Evolutionary conservation across 2,888 invertebrate species (phyloP), one percentile per base, ranked within the genome.

Genomic region (Apamea epomidion): DNA sequence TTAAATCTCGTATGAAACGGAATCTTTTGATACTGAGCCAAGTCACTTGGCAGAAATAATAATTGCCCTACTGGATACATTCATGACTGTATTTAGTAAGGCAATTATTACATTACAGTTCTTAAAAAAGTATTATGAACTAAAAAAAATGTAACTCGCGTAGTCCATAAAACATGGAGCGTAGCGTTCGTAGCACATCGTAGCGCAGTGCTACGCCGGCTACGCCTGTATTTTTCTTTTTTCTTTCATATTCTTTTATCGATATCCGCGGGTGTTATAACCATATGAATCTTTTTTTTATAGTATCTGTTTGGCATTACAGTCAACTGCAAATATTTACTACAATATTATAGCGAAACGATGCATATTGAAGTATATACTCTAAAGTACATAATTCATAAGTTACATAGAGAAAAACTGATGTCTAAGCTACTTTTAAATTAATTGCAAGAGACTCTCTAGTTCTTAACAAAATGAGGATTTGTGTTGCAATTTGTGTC

Each of bases 11-110:
- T 68, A 60, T 83, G 68, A 74, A 86, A 68, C 74, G 75, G 75
- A 75, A 84, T 75, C 70, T 84, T 64, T 86, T 86, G 87, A 84
- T 54, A 81, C 67, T 51, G 62, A 74, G 85, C 85, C 85, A 86
- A 87, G 72, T 73, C 32, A 62, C 32, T 67, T 73, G 60, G 60
- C 74, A 68, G 45, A 64, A 71, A 78, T 84, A 77, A 80, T 80
- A 71, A 80, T 73, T 65, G 67, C 62, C 16, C 8, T 51, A 69
- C 48, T 74, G 64, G 21, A 71, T 81, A 69, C 48, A 81, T 74
- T 83, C n/a, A 62, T 32, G 71, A 71, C 21, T 69, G 12, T 45
- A 18, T 62, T 68, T 60, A 45, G 21, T 18, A 37, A n/a, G 1
- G 12, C n/a, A 37, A 72, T 45, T 60, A 45, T 67, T 21, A 48